Conservation (phyloP, 1,140 invertebrate genomes). For the Drosophila parabipectinata region DNA sequence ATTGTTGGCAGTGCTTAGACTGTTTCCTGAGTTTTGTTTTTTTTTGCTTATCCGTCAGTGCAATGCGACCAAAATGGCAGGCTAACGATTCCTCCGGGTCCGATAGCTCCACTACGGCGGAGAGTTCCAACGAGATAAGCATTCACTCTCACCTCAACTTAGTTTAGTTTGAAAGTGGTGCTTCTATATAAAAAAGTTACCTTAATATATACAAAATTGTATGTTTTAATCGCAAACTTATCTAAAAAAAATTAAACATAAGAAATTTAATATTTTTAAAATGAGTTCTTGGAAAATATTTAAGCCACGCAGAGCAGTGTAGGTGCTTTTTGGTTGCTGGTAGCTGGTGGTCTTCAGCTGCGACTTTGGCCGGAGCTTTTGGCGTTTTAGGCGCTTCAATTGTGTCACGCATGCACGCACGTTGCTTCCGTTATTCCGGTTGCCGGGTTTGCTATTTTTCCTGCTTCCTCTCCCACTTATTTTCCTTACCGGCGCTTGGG, state of each 20-base stretch:
- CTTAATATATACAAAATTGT: too few species aligned
- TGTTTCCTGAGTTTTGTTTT: constrained; percentile 28
- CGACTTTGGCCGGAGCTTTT: constrained; percentile 20
- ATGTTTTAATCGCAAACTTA: background rate
- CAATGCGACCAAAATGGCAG: constrained; percentile 70
- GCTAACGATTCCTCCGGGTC: constrained; percentile 77
- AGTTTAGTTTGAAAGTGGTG: background rate
- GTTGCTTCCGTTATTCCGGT: constrained; percentile 80
- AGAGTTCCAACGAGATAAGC: constrained; percentile 56
- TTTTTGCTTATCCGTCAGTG: constrained; percentile 63
- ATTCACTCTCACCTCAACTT: constrained; percentile 22
- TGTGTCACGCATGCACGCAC: constrained; percentile 82
- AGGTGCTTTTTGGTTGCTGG: background rate
- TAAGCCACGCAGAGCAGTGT: background rate
- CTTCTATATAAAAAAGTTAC: too few species aligned
- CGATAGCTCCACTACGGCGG: constrained; percentile 50
- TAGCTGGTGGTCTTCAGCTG: constrained; percentile 15
- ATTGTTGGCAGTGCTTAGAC: constrained; percentile 59
- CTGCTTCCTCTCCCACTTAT: constrained; percentile 39
- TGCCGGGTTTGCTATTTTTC: constrained; percentile 79
- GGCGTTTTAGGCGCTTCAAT: constrained; percentile 76
- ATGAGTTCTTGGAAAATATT: background rate
- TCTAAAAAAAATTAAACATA: background rate
- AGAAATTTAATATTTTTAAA: background rate
- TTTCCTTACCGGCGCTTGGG: constrained; percentile 38